phyloP scores from a whole-genome alignment of 2,797 vertebrate species.

The Sebastes taczanowskii region DNA sequence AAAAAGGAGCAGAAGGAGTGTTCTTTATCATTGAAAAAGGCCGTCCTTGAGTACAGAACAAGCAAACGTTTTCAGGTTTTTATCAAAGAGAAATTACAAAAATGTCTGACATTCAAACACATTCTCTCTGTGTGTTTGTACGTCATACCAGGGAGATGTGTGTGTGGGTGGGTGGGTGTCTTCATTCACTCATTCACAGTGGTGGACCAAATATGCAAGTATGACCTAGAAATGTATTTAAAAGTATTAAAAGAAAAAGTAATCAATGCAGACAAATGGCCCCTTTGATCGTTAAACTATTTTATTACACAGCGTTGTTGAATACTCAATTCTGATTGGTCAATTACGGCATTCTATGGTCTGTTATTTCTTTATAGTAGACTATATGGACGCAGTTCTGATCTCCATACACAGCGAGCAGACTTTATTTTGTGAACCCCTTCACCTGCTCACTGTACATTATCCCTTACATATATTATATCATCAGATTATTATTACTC shows the following conservation, averaged over 20 bases:
- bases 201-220: not conserved
- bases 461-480: no score
- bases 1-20: not conserved
- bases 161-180: not conserved
- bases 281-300: not conserved
- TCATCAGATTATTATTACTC: not conserved
- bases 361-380: no score
- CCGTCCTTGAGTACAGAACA: not conserved
- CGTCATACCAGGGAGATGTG: not conserved
- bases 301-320: no score
- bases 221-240: not conserved
- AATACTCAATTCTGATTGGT: no score
- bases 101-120: not conserved
- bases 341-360: no score
- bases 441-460: no score
- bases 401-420: no score
- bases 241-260: not conserved
- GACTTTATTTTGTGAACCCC: no score
- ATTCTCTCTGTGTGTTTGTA: not conserved
- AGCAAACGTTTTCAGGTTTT: not conserved
- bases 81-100: not conserved
- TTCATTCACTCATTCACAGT: slow-evolving; percentile 2
- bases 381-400: no score
- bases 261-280: not conserved
- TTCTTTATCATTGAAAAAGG: not conserved